A percentile compares a stretch with the other conserved stretches of the same genome.
These are phyloP conservation scores for Diarsia mendica DNA, from an alignment of 2,888 invertebrate genomes.

Conservation along the genomic window DNA sequence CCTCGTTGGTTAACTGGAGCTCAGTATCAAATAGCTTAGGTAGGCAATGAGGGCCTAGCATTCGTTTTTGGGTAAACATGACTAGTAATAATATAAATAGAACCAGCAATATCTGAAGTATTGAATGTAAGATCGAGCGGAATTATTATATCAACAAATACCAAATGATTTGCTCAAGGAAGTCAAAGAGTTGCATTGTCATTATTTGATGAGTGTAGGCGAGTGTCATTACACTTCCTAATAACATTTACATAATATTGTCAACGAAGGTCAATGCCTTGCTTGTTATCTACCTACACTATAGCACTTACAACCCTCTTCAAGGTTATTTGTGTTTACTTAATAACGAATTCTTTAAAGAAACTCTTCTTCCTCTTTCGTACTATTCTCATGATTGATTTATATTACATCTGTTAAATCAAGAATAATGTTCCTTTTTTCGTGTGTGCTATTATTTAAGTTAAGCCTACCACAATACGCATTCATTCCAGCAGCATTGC, in stretches of 20 bases:
- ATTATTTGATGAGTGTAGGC: slow-evolving; percentile 50
- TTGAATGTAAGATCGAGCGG: neutral
- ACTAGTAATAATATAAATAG: too few relatives aligned
- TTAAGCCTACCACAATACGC: neutral
- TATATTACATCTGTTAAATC: neutral
- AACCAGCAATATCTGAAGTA: slow-evolving; percentile 1
- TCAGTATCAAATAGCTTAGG: too few relatives aligned
- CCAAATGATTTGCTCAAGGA: slow-evolving; percentile 32
- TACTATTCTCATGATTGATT: neutral
- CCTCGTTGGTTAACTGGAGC: too few relatives aligned
- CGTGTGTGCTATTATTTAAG: neutral
- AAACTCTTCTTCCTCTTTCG: neutral
- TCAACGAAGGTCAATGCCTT: slow-evolving; percentile 52
- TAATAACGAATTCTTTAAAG: neutral
- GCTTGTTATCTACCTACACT: slow-evolving; percentile 36
- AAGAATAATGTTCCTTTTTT: neutral
- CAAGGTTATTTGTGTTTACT: slow-evolving; percentile 30
- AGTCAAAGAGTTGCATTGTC: slow-evolving; percentile 30
- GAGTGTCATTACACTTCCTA: slow-evolving; percentile 54
- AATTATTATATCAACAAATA: neutral
- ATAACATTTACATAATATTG: slow-evolving; percentile 58
- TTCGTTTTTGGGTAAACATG: too few relatives aligned
- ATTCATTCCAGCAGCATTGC: neutral
- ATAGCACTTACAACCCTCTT: slow-evolving; percentile 7
- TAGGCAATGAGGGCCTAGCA: too few relatives aligned